Evolutionary conservation across 2,113 vertebrate genomes (phyloP).

Genomic region (Vulpes vulpes): DNA sequence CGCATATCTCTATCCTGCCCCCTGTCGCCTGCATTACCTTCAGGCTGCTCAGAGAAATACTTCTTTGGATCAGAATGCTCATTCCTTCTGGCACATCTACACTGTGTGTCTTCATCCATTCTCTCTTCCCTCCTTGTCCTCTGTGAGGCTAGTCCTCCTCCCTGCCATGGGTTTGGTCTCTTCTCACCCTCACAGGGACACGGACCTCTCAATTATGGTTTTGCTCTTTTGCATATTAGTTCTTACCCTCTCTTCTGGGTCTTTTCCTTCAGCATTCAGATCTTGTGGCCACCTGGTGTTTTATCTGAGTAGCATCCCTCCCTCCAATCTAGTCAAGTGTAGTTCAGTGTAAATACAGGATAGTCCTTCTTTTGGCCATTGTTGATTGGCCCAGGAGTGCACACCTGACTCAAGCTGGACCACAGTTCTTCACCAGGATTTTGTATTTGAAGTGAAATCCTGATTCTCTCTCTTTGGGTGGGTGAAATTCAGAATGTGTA

Average conservation of each 20-base stretch:
- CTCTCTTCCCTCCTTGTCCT: not conserved
- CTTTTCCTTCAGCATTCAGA: not conserved
- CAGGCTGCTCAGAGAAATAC: not conserved
- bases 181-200: not conserved
- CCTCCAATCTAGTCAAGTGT: not conserved
- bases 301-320: not conserved
- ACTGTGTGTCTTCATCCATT: not conserved
- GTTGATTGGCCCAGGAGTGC: not conserved
- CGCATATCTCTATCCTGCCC: not conserved
- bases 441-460: constrained; percentile 33
- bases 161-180: not conserved
- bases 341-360: constrained; percentile 7
- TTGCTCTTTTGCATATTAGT: not conserved
- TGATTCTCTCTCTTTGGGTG: not conserved
- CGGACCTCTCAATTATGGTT: not conserved
- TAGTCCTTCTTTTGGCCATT: not conserved
- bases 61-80: not conserved
- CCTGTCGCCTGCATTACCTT: not conserved
- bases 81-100: not conserved
- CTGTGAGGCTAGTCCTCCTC: not conserved
- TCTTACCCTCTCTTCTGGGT: not conserved
- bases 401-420: not conserved
- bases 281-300: not conserved
- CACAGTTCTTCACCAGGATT: constrained; percentile 37
- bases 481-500: constrained; percentile 29